Evolutionary conservation across 2,113 vertebrate genomes (phyloP).

Genomic region (Calonectris borealis): DNA sequence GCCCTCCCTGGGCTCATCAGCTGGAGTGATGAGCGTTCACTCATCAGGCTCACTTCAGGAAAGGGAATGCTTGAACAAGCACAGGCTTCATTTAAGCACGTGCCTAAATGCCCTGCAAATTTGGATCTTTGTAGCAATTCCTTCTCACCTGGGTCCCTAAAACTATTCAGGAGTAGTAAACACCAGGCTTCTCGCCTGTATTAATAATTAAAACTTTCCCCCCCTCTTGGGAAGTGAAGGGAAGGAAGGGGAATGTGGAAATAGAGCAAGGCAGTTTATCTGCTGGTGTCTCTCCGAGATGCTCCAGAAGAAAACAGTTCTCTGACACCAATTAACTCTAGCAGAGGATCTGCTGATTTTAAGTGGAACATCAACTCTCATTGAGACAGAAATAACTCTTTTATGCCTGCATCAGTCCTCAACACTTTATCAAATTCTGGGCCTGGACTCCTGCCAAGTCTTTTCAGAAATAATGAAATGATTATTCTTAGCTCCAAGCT

Average conservation of each 20-base stretch:
- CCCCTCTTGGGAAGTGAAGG: not conserved
- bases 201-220: not conserved
- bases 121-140: not conserved
- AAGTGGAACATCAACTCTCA: conserved; percentile 2
- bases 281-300: not conserved
- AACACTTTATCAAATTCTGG: not conserved
- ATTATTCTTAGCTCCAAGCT: conserved; percentile 7
- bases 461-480: conserved; percentile 32
- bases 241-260: not conserved
- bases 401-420: not conserved
- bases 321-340: conserved; percentile 14
- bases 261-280: not conserved
- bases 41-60: not conserved
- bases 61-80: not conserved
- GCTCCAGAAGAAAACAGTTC: not conserved
- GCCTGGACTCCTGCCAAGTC: conserved; percentile 5
- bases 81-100: not conserved
- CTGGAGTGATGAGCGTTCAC: not conserved
- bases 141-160: not conserved
- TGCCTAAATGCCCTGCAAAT: not conserved
- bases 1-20: not conserved
- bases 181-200: not conserved
- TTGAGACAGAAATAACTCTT: conserved; percentile 25
- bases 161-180: not conserved
- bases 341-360: conserved; percentile 1